Evolutionary conservation across 2,888 invertebrate species (phyloP).

Genomic region (Ornithoptera priamus): DNA sequence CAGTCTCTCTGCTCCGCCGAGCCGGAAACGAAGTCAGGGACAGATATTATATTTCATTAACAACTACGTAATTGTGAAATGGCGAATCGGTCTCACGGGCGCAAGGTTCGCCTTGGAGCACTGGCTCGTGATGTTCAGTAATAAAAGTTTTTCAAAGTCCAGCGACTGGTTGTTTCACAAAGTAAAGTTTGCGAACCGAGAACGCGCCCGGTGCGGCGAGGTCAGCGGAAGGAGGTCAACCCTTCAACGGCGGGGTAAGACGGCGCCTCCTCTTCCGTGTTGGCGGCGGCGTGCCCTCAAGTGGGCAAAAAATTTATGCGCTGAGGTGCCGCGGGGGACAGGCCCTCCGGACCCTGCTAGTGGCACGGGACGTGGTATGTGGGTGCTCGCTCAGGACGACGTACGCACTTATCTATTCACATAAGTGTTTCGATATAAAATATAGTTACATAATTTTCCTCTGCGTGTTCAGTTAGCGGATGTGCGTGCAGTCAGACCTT

Average conservation of each 20-base stretch:
- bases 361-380: not conserved
- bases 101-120: too few species aligned
- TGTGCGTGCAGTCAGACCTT: too few species aligned
- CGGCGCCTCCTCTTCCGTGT: slow-evolving; percentile 76
- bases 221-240: slow-evolving; percentile 58
- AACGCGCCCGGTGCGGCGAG: slow-evolving; percentile 31
- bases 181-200: slow-evolving; percentile 2
- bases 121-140: too few species aligned
- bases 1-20: too few species aligned
- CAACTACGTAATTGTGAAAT: not conserved
- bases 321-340: slow-evolving; percentile 49
- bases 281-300: slow-evolving; percentile 47
- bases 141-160: too few species aligned
- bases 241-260: slow-evolving; percentile 63
- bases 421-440: too few species aligned
- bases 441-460: too few species aligned
- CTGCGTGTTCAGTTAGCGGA: too few species aligned
- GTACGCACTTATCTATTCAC: too few species aligned
- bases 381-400: not conserved
- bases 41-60: not conserved
- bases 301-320: slow-evolving; percentile 71
- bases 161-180: not conserved
- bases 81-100: not conserved
- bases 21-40: not conserved
- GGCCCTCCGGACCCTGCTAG: not conserved